Base-by-base conservation (phyloP, 1,140 invertebrate species). In the Anagrus nilaparvatae region DNA sequence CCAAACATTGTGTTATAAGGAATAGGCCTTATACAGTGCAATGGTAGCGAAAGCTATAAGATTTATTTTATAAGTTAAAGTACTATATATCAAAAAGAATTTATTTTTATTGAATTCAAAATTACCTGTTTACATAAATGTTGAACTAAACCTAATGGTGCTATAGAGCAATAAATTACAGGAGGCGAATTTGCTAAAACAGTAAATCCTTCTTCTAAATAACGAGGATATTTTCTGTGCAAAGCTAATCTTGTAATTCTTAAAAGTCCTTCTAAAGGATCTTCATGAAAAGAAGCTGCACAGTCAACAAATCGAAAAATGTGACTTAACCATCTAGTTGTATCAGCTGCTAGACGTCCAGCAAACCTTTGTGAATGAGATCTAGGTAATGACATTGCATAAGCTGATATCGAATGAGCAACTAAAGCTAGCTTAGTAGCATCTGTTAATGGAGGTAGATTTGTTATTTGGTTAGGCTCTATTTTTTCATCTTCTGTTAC, bases 1-100 rank as follows among this genome's bases (percentile, higher is more conserved):
- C 75, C 77, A 56, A 78, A 78, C 55, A 80, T 73, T 3, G 79
- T 78, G 52, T 84, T 81, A 46, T 85, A 82, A 4, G 88, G 86
- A 44, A 94, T 87, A 7, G 85, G 78, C 51, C 84, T 75, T 3
- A 94, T 77, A 58, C 84, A 89, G 21, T 83, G 80, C 31, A 87
- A 61, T 0, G 90, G 87, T 21, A 95, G 66, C 36, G 78, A 79
- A 14, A 82, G 60, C 77, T 82, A 57, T 17, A 28, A 21, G 12
- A 34, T 23, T 28, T 30, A 3, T 20, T 18, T 34, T 28, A 20
- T 29, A 30, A 21, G 17, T 4, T 20, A 8, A 14, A n/a, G 18
- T 21, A n/a, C 24, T 32, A 12, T 28, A 43, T 31, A 23, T 36
- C 31, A 13, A 52, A 46, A 33, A 20, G 2, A 9, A 8, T 34